Evolutionary conservation across 2,113 vertebrate genomes (phyloP), one percentile per base, ranked within the genome.

Genomic region (Dicentrarchus labrax): DNA sequence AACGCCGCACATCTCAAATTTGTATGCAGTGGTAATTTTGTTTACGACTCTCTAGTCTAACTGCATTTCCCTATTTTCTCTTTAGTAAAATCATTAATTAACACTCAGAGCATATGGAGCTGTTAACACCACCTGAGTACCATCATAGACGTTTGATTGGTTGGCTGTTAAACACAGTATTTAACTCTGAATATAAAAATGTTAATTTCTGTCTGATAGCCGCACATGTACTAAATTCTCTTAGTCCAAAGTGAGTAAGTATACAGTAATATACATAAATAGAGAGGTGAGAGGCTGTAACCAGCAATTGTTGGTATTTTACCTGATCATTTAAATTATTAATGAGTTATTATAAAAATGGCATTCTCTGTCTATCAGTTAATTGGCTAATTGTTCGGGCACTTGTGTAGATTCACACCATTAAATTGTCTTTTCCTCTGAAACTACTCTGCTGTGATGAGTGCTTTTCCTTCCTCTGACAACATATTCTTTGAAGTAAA

Each of bases 71-170:
- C 45, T 5, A 38, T 72, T 88, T 56, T 72, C 43, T 68, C 66
- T 72, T 59, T 16, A 39, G 21, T 59, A 17, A 78, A 78, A 72
- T 19, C 8, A 48, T 77, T 72, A 72, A 74, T 78, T 59, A 72
- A 54, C 19, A 67, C 16, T 74, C 12, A 79, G 72, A 74, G 62
- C 74, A 72, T 48, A 56, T 69, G 54, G 22, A 61, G 56, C 61
- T 36, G 11, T 61, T 10, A 65, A 56, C 4, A 19, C 39, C 21
- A 65, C 56, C 76, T 21, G 51, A 60, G 47, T 24, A 48, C 56
- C 36, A 54, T 53, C 56, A 54, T 11, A 48, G 30, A 64, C 0
- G 13, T 73, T 64, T 61, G 51, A 79, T 53, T 50, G 8, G 41
- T 22, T n/a, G 13, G 50, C 38, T 68, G 39, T 19, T 78, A 3